Evolutionary conservation across 2,113 vertebrate species (phyloP).

Genomic region (Oncorhynchus mykiss): DNA sequence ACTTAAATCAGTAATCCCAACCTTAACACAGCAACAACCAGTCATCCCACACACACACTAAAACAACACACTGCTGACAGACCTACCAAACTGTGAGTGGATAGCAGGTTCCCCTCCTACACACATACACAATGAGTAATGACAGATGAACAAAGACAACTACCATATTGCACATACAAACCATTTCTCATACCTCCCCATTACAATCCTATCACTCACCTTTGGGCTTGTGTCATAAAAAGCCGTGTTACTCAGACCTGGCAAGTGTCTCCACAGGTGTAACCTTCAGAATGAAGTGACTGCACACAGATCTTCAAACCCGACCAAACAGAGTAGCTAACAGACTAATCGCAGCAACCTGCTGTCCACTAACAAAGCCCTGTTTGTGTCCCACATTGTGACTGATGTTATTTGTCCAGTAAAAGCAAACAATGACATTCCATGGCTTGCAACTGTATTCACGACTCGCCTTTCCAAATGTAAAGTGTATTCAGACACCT

Average conservation of each 20-base stretch:
- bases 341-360: slow-evolving; percentile 20
- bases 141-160: neutral
- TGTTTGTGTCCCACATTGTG: slow-evolving; percentile 58
- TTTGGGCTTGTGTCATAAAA: slow-evolving; percentile 5
- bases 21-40: neutral
- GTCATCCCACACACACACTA: neutral
- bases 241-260: neutral
- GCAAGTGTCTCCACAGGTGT: neutral
- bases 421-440: slow-evolving; percentile 75
- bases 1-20: neutral
- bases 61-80: neutral
- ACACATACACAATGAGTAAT: neutral
- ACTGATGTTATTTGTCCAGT: slow-evolving; percentile 58
- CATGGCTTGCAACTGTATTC: slow-evolving; percentile 76
- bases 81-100: neutral
- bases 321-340: slow-evolving; percentile 33
- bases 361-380: slow-evolving; percentile 49
- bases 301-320: slow-evolving; percentile 26
- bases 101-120: neutral
- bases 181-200: neutral
- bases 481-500: slow-evolving; percentile 63
- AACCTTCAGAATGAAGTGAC: slow-evolving; percentile 10
- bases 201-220: slow-evolving; percentile 47
- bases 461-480: slow-evolving; percentile 52
- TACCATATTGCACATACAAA: neutral